These are phyloP conservation scores for Clistopyga incitator DNA, from an alignment of 2,888 invertebrate species.

Conservation along the genomic window DNA sequence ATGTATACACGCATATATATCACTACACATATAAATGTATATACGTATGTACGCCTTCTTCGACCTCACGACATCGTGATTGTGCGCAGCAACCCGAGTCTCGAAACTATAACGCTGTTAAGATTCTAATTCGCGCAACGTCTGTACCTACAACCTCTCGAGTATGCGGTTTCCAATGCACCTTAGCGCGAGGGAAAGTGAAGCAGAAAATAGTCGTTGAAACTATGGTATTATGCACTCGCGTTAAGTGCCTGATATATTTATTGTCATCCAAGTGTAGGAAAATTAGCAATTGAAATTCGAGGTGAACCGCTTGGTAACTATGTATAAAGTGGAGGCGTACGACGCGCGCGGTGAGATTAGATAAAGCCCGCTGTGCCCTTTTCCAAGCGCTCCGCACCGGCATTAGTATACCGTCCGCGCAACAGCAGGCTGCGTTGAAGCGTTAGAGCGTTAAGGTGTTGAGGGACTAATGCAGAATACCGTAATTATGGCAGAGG, in stretches of 20 bases:
- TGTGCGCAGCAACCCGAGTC: constrained; percentile 30
- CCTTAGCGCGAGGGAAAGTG: constrained; percentile 31
- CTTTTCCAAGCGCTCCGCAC: constrained; percentile 58
- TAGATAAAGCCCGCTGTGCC: constrained; percentile 65
- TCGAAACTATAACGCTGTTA: constrained; percentile 48
- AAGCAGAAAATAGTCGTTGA: constrained; percentile 56
- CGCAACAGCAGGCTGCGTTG: constrained; percentile 54
- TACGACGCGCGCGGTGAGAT: constrained; percentile 63
- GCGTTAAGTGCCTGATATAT: constrained; percentile 66
- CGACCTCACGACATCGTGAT: constrained; percentile 64
- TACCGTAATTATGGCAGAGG: constrained; percentile 48
- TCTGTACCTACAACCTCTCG: constrained; percentile 10
- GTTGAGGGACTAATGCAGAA: constrained; percentile 48
- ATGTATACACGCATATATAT: constrained; percentile 8
- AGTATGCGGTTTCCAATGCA: constrained; percentile 11
- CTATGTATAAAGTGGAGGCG: constrained; percentile 60
- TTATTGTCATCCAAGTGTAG: constrained; percentile 68
- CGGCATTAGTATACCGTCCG: constrained; percentile 58
- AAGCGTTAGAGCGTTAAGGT: constrained; percentile 66
- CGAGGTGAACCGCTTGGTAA: constrained; percentile 61
- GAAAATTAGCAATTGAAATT: constrained; percentile 72
- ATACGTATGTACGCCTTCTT: constrained; percentile 33
- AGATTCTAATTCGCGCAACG: constrained; percentile 54
- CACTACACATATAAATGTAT: constrained; percentile 1
- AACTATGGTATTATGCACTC: constrained; percentile 59